Evolutionary conservation across 2,797 vertebrate genomes (phyloP), one percentile per base, ranked within the genome.

Genomic region (Neopelma chrysocephalum): DNA sequence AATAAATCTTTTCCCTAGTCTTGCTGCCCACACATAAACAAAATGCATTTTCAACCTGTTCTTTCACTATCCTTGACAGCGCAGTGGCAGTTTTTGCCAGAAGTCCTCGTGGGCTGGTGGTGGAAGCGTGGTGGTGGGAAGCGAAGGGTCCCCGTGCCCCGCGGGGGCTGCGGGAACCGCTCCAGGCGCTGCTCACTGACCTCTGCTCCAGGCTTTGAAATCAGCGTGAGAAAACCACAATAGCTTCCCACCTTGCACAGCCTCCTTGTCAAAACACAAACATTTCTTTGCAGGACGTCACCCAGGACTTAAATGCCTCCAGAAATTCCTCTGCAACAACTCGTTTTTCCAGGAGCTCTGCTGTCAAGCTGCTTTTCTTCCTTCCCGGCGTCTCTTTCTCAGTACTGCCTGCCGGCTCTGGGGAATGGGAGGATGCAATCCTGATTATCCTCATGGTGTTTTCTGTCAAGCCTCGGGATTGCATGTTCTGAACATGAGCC

Each of bases 1-100:
- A 91, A 85, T 87, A 90, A 90, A 93, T 73, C 68, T 93, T 75
- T 78, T 93, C 75, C 80, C 51, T 42, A 15, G 22, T 69, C 79
- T 72, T 75, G 72, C 90, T 94, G 92, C 94, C 94, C 88, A 94
- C 94, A 76, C 47, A 2, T 40, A 86, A 95, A 90, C 82, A 91
- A 88, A 91, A 86, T 11, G 69, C 69, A 9, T 93, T 94, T 94
- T 43, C 90, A 90, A 94, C 92, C 88, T 90, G 86, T 88, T 96
- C 88, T 77, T 82, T 75, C 93, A 82, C 77, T 53, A 5, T 25
- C 29, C 58, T 16, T 89, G 77, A 27, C 5, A 23, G 62, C 23
- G 2, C 43, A 42, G 90, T 10, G 4, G 72, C 40, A 38, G 86
- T 70, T 94, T 82, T 66, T 43, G 70, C 2, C 40, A 61, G 77